Percentiles rank a stretch among this genome's conserved stretches.
These are phyloP conservation scores for Lycodopsis pacificus DNA, from an alignment of 2,797 vertebrate genomes.

Conservation along the genomic window DNA sequence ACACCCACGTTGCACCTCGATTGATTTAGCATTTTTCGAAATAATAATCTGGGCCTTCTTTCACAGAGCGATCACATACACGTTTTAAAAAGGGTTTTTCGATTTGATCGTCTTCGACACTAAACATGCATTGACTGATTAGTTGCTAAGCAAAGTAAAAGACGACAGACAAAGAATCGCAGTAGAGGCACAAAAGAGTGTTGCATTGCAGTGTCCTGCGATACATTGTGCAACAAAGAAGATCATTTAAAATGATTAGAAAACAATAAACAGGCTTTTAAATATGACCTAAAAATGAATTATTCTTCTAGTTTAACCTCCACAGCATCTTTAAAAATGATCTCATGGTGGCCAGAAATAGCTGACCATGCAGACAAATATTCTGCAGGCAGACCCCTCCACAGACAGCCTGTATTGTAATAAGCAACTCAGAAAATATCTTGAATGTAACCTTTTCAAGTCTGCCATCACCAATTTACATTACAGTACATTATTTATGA, in stretches of 20 bases:
- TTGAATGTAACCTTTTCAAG: conserved; percentile 21
- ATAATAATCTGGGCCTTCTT: not conserved
- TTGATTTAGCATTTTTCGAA: conserved; percentile 9
- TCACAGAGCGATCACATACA: not conserved
- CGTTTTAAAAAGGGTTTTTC: not conserved
- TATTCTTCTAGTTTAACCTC: not conserved
- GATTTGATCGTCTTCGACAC: not conserved
- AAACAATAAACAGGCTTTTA: not conserved
- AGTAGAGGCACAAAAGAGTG: not conserved
- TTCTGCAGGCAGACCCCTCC: not conserved
- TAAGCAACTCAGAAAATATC: conserved; percentile 13
- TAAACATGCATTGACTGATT: not conserved
- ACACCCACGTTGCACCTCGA: not conserved
- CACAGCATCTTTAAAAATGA: not conserved
- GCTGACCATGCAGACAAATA: not conserved
- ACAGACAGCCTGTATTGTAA: not conserved
- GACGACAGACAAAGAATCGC: not conserved
- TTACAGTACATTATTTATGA: conserved; percentile 40
- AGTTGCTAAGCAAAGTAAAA: not conserved
- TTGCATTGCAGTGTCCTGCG: not conserved
- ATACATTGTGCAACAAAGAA: not conserved
- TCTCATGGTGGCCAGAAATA: conserved; percentile 12
- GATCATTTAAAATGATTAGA: not conserved
- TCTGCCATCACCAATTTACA: conserved; percentile 45
- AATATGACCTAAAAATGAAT: not conserved